These are phyloP conservation scores for Neosilurus mollespiculum DNA, from an alignment of 2,797 vertebrate species.

Conservation along the genomic window DNA sequence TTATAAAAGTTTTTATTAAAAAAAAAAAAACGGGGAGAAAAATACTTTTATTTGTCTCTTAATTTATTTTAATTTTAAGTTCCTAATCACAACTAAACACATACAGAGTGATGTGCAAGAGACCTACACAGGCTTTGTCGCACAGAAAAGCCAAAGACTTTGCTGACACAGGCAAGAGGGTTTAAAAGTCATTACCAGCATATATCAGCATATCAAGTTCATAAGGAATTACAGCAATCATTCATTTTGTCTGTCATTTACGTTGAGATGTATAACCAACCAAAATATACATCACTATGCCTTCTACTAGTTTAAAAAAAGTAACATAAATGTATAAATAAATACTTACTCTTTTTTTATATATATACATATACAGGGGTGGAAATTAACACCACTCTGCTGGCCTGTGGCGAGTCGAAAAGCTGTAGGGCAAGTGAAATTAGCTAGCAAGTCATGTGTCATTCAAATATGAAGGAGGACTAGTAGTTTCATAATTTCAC, in stretches of 20 bases:
- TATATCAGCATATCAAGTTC: too few species aligned
- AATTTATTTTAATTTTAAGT: too few species aligned
- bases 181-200: not conserved
- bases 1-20: not conserved
- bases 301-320: not conserved
- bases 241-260: not conserved
- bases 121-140: not conserved
- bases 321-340: too few species aligned
- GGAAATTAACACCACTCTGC: too few species aligned
- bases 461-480: too few species aligned
- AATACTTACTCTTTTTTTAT: too few species aligned
- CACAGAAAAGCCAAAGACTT: not conserved
- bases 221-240: not conserved
- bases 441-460: too few species aligned
- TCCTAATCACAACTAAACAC: not conserved
- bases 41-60: too few species aligned
- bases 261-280: not conserved
- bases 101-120: not conserved
- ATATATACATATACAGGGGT: too few species aligned
- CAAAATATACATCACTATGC: not conserved
- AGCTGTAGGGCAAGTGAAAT: too few species aligned
- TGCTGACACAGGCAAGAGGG: not conserved
- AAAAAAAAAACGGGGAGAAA: not conserved
- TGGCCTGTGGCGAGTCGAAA: too few species aligned
- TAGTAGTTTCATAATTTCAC: too few species aligned